phyloP scores from a whole-genome alignment of 2,888 invertebrate genomes.

The Pseudolycoriella hygida region DNA sequence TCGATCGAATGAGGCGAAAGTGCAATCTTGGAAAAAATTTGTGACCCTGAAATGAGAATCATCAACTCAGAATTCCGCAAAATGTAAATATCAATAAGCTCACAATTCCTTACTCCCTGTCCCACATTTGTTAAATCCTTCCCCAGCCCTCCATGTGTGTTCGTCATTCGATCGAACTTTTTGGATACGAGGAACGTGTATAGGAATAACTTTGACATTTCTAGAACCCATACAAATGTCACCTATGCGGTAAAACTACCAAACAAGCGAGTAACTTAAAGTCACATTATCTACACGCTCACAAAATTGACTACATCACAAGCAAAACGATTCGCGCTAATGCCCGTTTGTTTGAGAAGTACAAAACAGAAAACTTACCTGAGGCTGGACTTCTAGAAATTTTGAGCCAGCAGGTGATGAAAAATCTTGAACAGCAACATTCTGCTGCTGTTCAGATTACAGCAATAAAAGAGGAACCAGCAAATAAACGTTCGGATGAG shows the following conservation, averaged over 20 bases:
- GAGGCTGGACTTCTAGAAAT: slow-evolving; percentile 1
- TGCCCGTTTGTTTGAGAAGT: slow-evolving; percentile 1
- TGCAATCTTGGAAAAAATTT: too few species aligned
- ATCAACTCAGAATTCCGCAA: too few species aligned
- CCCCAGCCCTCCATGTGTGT: too few species aligned
- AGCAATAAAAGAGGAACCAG: not conserved
- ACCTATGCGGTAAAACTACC: slow-evolving; percentile 3
- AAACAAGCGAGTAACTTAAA: slow-evolving; percentile 5
- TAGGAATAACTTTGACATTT: too few species aligned
- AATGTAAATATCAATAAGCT: too few species aligned
- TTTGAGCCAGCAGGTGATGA: not conserved
- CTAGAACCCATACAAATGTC: slow-evolving; percentile 3
- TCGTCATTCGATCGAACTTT: too few species aligned
- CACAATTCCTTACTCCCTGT: too few species aligned
- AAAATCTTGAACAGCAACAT: not conserved
- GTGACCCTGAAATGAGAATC: too few species aligned
- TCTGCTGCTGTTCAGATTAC: not conserved
- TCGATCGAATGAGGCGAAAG: too few species aligned
- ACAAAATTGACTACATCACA: slow-evolving; percentile 6
- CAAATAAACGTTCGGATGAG: too few species aligned
- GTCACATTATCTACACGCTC: slow-evolving; percentile 6
- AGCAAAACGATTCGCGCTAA: slow-evolving; percentile 3
- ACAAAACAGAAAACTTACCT: not conserved
- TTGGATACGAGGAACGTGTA: too few species aligned
- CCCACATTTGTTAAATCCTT: too few species aligned